Evolutionary conservation across 2,888 invertebrate genomes (phyloP), one percentile per base, ranked within the genome.

Genomic region (Drosophila cracens): DNA sequence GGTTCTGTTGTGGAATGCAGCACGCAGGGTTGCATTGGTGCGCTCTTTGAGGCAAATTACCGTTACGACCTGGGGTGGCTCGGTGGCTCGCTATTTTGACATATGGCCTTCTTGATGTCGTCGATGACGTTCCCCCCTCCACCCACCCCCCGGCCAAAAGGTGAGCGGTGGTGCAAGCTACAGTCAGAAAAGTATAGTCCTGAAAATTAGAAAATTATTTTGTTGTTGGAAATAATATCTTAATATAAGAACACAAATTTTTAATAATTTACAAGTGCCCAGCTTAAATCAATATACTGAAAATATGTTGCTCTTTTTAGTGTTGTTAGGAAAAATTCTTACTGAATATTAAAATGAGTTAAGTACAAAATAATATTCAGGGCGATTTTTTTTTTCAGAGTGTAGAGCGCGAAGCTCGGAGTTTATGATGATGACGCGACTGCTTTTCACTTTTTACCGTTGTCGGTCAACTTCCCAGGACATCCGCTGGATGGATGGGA

Each of bases 41-140:
- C 21, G 62, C 11, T 52, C 8, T 21, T 18, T 18, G 38, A 36
- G 34, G 48, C 34, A 61, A 69, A 60, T 56, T 62, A 80, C 75
- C 70, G 71, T 78, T 79, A 76, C 74, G 68, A 40, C 31, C 70
- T 76, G 79, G 91, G 90, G 90, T 81, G 65, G 56, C 65, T 53
- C 31, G 5, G 25, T 46, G n/a, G 65, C 76, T 81, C 53, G 80
- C 81, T 91, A 87, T 89, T 89, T 87, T 91, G 91, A 92, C 92
- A 92, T 91, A 92, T 92, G 92, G 92, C 90, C 89, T 66, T 81
- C 77, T 83, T 76, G 76, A 78, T 66, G 73, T 54, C 57, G 62
- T 59, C 69, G 69, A 53, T 74, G 81, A 65, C 68, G 74, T 78
- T 71, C 38, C 67, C 40, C 54, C 8, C 0, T 46, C 46, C 46